A percentile compares a stretch with the other conserved stretches of the same genome.
phyloP scores from a whole-genome alignment of 2,797 vertebrate species.

The Mormyrops attenuatus region DNA sequence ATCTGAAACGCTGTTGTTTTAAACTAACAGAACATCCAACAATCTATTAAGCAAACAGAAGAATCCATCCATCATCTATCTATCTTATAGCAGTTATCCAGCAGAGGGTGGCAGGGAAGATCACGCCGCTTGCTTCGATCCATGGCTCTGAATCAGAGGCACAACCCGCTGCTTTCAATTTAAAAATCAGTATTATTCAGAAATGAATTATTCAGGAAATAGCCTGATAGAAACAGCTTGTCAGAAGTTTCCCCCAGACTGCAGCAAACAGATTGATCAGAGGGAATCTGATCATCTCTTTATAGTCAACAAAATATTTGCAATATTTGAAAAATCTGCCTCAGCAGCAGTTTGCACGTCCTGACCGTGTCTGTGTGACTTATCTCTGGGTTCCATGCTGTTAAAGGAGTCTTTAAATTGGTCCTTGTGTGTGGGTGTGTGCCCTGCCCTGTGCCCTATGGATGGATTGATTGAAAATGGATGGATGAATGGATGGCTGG shows the following conservation, averaged over 20 bases:
- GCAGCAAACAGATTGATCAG: background rate
- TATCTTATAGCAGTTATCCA: background rate
- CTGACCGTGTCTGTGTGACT: background rate
- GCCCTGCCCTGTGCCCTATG: background rate
- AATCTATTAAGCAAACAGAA: background rate
- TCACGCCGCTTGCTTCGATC: background rate
- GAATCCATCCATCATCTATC: background rate
- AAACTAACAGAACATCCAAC: background rate
- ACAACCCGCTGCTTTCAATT: background rate
- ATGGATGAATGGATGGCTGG: background rate
- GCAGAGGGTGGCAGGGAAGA: background rate
- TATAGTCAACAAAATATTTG: conserved; percentile 11
- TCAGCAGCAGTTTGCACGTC: background rate
- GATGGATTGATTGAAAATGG: background rate
- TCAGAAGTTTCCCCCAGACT: conserved; percentile 4
- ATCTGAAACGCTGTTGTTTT: background rate
- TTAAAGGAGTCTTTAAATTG: background rate
- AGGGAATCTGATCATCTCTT: background rate
- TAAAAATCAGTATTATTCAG: background rate
- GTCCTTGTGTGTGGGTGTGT: background rate
- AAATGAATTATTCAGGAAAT: background rate
- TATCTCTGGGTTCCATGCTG: background rate
- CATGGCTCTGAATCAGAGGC: background rate
- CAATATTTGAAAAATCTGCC: background rate
- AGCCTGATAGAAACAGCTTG: background rate